Evolutionary conservation across 2,888 invertebrate species (phyloP), one percentile per base, ranked within the genome.

Genomic region (Scaptomyza polygonia): DNA sequence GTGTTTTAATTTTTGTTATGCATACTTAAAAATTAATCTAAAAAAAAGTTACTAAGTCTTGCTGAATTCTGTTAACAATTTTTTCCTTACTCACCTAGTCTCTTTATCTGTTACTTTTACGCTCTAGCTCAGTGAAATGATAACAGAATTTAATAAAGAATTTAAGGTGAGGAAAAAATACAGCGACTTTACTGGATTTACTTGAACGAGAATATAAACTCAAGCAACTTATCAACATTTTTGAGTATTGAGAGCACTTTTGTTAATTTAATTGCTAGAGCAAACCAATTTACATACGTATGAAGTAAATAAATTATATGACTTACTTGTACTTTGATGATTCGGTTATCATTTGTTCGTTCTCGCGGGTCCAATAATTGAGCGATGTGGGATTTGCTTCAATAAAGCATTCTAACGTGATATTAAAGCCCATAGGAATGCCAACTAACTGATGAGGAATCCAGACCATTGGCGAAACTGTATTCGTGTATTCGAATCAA

Each of bases 391-490:
- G 97, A 92, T 97, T 96, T 2, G 97, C 97, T 92, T 97, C 97
- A 6, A 97, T 96, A 90, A 96, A 95, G 90, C 97, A 97, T 92
- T 97, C 97, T 68, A 97, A 92, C 5, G 96, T 96, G 9, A 97
- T 95, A 82, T 96, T 95, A 91, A 95, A 96, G 71, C 95, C 95
- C 63, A 96, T 93, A 1, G 97, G 96, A 14, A 96, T 96, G 29
- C 97, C 97, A 36, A 97, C 97, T 74, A 97, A 93, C 91, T 97
- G 97, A 92, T 97, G 96, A 5, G 97, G 97, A 88, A 97, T 97
- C 95, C 95, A 96, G 61, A 97, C 93, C 96, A 97, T 97, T 8
- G 97, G 97, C 1, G 97, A 96, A 93, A 97, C 97, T 97, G 93
- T 6, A 63, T 61, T 40, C 6, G 9, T n/a, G 39, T 16, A 39